Base-by-base conservation (phyloP, 1,140 invertebrate genomes). In the Drosophila eugracilis region DNA sequence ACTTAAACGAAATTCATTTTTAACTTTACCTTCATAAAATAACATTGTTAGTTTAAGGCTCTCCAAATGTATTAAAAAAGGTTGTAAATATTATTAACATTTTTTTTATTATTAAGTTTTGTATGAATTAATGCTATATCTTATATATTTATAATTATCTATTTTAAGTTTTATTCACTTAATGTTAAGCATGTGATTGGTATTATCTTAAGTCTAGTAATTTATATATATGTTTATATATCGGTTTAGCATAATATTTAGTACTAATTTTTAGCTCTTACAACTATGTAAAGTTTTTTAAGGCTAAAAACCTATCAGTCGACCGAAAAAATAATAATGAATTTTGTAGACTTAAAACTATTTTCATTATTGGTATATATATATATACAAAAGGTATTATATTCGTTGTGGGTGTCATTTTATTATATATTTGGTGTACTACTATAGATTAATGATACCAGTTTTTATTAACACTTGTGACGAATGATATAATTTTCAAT, bases 171-270 rank as follows among this genome's bases (percentile, higher is more conserved):
- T 22, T 52, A 24, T 34, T 58, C 14, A 24, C 48, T 53, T 58
- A 24, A 58, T n/a, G 7, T 30, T 55, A 55, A 5, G 17, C 21
- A 14, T 34, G 10, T 57, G 14, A 57, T 52, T 58, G 21, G 28
- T 52, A 24, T 34, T 4, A 57, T 14, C 49, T 52, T 57, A 30
- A 14, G 7, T 3, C 19, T 21, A 22, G 22, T 12, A 57, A 15
- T 30, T 57, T 15, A 26, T 45, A 28, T 28, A 53, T 53, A 5
- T 15, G 50, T 19, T n/a, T 50, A 39, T n/a, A n/a, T n/a, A n/a
- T n/a, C n/a, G 45, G 14, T 44, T 24, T 63, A 26, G 5, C 26
- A 19, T 59, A 63, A 60, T 39, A 63, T 63, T 54, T 54, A 30
- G 15, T 52, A 50, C 19, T 17, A 5, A 26, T 55, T 57, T 24